Conservation (phyloP, 2,888 invertebrate species). For the Busseola fusca region DNA sequence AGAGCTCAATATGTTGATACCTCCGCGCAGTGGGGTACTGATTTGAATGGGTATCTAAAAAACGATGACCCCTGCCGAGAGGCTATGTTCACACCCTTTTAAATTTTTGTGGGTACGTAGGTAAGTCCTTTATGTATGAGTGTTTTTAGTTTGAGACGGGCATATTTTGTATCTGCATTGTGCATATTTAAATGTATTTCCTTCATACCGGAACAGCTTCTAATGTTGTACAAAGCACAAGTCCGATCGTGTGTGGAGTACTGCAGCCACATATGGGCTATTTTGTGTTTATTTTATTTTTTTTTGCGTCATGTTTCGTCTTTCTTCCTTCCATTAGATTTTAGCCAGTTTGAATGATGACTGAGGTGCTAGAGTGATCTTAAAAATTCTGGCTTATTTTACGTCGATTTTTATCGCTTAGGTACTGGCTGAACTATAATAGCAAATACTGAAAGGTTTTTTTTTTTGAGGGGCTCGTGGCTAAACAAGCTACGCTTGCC, state of each 20-base stretch:
- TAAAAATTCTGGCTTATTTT: background rate
- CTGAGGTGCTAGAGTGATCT: background rate
- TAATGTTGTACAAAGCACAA: too few relatives aligned
- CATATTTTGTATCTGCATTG: background rate
- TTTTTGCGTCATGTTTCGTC: too few relatives aligned
- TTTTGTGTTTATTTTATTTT: too few relatives aligned
- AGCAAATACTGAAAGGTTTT: too few relatives aligned
- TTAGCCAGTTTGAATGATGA: background rate
- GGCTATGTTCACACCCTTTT: slow-evolving; percentile 57
- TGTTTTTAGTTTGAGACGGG: background rate
- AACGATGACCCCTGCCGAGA: slow-evolving; percentile 49
- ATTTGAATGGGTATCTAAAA: slow-evolving; percentile 38
- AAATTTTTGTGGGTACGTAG: slow-evolving; percentile 13
- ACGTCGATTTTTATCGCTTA: background rate
- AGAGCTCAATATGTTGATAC: slow-evolving; percentile 37
- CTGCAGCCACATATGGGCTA: too few relatives aligned
- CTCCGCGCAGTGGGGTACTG: slow-evolving; percentile 50
- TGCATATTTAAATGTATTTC: background rate
- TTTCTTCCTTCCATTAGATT: background rate
- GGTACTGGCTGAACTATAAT: too few relatives aligned
- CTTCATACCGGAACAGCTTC: background rate
- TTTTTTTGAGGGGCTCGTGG: too few relatives aligned
- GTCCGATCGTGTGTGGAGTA: too few relatives aligned
- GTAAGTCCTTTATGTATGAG: slow-evolving; percentile 12
- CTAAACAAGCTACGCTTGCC: too few relatives aligned